These are phyloP conservation scores for Barnardius zonarius DNA, from an alignment of 2,113 vertebrate species.

Conservation along the genomic window DNA sequence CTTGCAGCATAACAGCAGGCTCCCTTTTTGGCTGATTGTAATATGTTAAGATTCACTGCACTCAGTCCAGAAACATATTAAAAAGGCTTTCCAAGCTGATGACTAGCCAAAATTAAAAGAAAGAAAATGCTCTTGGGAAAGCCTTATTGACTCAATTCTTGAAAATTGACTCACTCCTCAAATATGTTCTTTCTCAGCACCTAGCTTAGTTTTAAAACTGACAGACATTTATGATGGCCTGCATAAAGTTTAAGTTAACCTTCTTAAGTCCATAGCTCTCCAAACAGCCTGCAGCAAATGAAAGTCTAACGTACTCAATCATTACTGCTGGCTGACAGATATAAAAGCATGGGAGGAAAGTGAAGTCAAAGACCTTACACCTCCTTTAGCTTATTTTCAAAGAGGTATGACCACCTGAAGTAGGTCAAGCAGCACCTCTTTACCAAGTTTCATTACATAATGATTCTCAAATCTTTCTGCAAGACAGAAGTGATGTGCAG, in stretches of 20 bases:
- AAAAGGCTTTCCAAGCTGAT: slow-evolving; percentile 12
- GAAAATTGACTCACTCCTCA: background rate
- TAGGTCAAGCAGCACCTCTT: background rate
- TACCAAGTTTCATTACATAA: background rate
- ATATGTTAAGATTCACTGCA: background rate
- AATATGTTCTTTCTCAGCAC: background rate
- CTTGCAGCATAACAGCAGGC: background rate
- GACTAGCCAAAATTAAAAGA: background rate
- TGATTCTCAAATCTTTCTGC: background rate
- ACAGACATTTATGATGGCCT: background rate
- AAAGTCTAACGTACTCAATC: background rate
- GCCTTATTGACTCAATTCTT: background rate
- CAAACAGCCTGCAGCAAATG: background rate
- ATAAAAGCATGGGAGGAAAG: background rate
- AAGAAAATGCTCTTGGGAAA: slow-evolving; percentile 3
- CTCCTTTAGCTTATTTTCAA: background rate
- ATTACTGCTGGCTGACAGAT: background rate
- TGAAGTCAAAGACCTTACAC: background rate
- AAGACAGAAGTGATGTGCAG: background rate
- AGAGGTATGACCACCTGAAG: background rate
- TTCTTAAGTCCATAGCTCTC: background rate
- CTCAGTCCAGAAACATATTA: background rate
- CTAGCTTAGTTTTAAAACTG: background rate
- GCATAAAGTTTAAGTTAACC: background rate
- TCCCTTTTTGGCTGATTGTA: background rate